Evolutionary conservation across 1,140 invertebrate species (phyloP).

Genomic region (honey bee (Apis mellifera)): Amel_HAv3.1 CM009939.2:2674001-2674500

Average conservation of each 20-base stretch:
- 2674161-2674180: slow-evolving; percentile 40
- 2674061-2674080: not conserved
- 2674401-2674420: slow-evolving; percentile 69
- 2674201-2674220: slow-evolving; percentile 56
- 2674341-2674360: slow-evolving; percentile 16
- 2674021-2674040: slow-evolving; percentile 27
- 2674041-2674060: slow-evolving; percentile 35
- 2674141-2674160: not conserved
- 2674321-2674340: slow-evolving; percentile 47
- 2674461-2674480: not conserved
- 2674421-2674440: slow-evolving; percentile 57
- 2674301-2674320: not conserved
- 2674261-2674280: not conserved
- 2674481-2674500: not conserved
- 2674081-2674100: not conserved
- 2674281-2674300: not conserved
- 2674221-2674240: not conserved
- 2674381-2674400: slow-evolving; percentile 57
- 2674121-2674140: slow-evolving; percentile 24
- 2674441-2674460: slow-evolving; percentile 27
- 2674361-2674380: slow-evolving; percentile 32
- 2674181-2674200: slow-evolving; percentile 35
- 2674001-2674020: not conserved
- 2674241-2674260: not conserved
- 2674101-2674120: slow-evolving; percentile 22